Base-by-base conservation (phyloP, 2,797 vertebrate genomes). In the Spinus olivaceus region DNA sequence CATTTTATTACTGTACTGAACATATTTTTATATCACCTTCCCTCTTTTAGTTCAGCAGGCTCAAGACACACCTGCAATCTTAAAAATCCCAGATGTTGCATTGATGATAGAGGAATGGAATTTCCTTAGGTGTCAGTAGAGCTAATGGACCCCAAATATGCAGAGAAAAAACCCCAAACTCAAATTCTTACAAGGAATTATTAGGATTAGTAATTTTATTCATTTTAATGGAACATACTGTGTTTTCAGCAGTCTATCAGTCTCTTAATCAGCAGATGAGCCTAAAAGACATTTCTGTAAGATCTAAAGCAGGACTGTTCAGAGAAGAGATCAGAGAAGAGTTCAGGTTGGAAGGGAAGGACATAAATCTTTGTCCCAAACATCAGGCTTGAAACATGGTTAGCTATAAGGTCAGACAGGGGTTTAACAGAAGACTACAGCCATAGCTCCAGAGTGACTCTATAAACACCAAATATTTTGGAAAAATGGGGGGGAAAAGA, bases 401-500 rank as follows among this genome's bases (percentile, higher is more conserved):
- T 30, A 67, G 46, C 22, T 72, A 20, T 3, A 22, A 81, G 14
- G 25, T 73, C 51, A 86, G 47, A 84, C 6, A 9, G 54, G 6
- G 7, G 2, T 42, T 79, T 76, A 41, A 84, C 70, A 59, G 21
- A 53, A 93, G 70, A 47, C 59, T 53, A 50, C 3, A 57, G 2
- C 9, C 44, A 70, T 22, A 56, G 9, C 17, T 47, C n/a, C 19
- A 8, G 76, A 81, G 24, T 41, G 39, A 25, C 23, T 79, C n/a
- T 44, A 56, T 6, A 56, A 89, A 51, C 23, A 87, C 0, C 2
- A 28, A 28, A 3, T 32, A 59, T 65, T 80, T 8, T 33, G 30
- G 33, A 67, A 70, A 50, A 5, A 3, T 1, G 3, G 3, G 3
- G 3, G 1, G 5, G 3, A 6, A 41, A 53, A 4, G 5, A 4